These are phyloP conservation scores for Resseliella maxima DNA, from an alignment of 2,888 invertebrate species.

Conservation along the genomic window DNA sequence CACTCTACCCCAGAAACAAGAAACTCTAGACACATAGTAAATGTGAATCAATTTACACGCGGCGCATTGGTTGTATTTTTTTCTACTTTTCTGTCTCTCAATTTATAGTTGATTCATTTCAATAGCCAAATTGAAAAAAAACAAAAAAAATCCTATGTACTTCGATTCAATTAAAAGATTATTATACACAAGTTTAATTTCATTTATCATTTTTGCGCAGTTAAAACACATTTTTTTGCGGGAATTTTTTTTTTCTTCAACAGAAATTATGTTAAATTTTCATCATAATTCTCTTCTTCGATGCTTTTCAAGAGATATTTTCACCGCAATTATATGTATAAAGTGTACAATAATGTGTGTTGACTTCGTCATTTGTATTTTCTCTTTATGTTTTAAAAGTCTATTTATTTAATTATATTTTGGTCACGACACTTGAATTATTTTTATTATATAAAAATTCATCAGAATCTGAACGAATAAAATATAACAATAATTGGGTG, in stretches of 20 bases:
- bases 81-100: not conserved
- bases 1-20: not conserved
- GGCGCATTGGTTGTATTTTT: not conserved
- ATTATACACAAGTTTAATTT: slow-evolving; percentile 28
- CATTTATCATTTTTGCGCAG: slow-evolving; percentile 51
- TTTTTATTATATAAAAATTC: slow-evolving; percentile 27
- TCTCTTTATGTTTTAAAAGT: not conserved
- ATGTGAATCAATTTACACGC: slow-evolving; percentile 35
- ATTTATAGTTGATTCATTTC: not conserved
- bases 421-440: slow-evolving; percentile 40
- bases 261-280: slow-evolving; percentile 12
- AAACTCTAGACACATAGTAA: not conserved
- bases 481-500: slow-evolving; percentile 13
- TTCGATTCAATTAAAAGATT: slow-evolving; percentile 49
- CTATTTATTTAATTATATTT: slow-evolving; percentile 49
- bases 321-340: not conserved
- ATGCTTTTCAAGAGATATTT: not conserved
- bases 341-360: not conserved
- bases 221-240: not conserved
- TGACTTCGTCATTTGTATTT: not conserved
- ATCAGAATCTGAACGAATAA: not conserved
- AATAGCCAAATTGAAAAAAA: not conserved
- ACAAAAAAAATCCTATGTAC: not conserved
- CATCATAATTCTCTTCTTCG: not conserved
- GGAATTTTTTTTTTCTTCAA: not conserved